Conservation (phyloP, 2,888 invertebrate species). For the Campopleginae sp. region DNA sequence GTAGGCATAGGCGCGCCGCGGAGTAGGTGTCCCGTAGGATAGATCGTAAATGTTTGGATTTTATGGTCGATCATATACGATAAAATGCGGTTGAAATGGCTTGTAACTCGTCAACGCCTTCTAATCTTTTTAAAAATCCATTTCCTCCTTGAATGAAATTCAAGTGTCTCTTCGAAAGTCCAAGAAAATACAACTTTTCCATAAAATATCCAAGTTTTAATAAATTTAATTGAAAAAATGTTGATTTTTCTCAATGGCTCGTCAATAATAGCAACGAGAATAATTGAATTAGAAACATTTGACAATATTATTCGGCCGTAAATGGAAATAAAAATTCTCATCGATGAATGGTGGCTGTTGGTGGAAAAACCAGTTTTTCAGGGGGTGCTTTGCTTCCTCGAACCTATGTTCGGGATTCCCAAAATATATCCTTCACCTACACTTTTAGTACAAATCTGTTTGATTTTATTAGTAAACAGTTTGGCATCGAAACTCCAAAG, state of each 20-base stretch:
- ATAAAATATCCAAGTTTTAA: too few relatives aligned
- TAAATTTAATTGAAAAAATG: too few relatives aligned
- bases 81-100: slow-evolving; percentile 74
- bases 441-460: not conserved
- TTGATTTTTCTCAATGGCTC: not conserved
- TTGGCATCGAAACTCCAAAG: not conserved
- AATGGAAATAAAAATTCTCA: not conserved
- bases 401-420: not conserved
- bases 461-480: not conserved
- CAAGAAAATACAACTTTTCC: not conserved
- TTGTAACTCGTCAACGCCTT: slow-evolving; percentile 56
- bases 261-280: not conserved
- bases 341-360: not conserved
- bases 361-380: slow-evolving; percentile 56
- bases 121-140: not conserved
- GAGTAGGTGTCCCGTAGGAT: slow-evolving; percentile 75
- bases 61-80: slow-evolving; percentile 72
- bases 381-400: not conserved
- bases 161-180: not conserved
- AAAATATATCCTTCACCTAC: not conserved
- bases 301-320: not conserved
- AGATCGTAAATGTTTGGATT: slow-evolving; percentile 76
- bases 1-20: too few relatives aligned
- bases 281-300: not conserved
- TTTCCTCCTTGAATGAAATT: not conserved